phyloP scores from a whole-genome alignment of 2,888 invertebrate species.

The Drosophila subsilvestris region DNA sequence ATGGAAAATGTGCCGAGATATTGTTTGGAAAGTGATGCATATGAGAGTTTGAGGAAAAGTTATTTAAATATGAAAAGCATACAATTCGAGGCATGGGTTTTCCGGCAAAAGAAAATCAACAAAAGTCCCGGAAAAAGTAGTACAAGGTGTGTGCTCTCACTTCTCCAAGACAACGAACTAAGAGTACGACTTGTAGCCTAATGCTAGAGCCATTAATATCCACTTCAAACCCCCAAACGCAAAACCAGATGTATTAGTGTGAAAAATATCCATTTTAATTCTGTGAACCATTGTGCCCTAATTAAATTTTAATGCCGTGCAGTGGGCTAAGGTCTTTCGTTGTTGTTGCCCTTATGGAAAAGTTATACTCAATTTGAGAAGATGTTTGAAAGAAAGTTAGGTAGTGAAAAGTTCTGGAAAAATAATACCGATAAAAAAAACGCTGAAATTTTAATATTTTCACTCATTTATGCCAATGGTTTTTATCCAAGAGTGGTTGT shows the following conservation, averaged over 20 bases:
- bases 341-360: neutral
- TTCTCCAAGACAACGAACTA: too few species aligned
- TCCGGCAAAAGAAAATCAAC: neutral
- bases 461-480: too few species aligned
- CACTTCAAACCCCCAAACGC: neutral
- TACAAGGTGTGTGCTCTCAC: too few species aligned
- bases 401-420: neutral
- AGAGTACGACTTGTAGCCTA: too few species aligned
- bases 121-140: neutral
- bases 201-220: neutral
- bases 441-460: too few species aligned
- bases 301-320: conserved; percentile 71
- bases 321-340: conserved; percentile 42
- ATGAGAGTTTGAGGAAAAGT: neutral
- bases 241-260: neutral
- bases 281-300: conserved; percentile 67
- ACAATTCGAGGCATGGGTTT: neutral
- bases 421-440: too few species aligned
- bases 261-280: conserved; percentile 32
- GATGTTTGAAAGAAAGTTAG: too few species aligned
- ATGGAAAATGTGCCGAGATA: conserved; percentile 1
- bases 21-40: conserved; percentile 5
- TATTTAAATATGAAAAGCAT: too few species aligned
- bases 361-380: neutral
- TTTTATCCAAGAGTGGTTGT: too few species aligned